phyloP scores from a whole-genome alignment of 2,113 vertebrate genomes.

The Limanda limanda region DNA sequence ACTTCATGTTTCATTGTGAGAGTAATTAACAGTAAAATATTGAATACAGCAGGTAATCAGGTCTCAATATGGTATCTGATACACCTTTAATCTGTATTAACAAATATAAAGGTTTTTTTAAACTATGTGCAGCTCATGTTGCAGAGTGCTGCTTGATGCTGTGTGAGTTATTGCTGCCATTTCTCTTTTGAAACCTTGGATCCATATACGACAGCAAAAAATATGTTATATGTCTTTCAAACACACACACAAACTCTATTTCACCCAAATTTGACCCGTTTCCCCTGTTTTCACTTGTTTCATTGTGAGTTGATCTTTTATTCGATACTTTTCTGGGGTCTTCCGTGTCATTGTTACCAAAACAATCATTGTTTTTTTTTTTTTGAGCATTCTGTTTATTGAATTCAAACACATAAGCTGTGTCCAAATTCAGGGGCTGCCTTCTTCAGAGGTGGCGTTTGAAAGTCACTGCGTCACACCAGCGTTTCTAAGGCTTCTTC shows the following conservation, averaged over 20 bases:
- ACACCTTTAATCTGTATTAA: background rate
- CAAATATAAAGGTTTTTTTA: conserved; percentile 18
- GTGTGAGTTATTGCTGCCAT: conserved; percentile 5
- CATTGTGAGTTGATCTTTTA: conserved; percentile 18
- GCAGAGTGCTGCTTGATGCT: background rate
- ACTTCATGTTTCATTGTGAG: background rate
- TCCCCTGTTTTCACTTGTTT: background rate
- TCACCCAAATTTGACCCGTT: background rate
- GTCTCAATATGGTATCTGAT: background rate
- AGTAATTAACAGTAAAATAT: background rate
- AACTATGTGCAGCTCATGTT: background rate
- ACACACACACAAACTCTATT: background rate
- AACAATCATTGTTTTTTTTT: too few relatives aligned
- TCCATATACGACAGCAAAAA: background rate
- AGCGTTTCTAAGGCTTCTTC: too few relatives aligned
- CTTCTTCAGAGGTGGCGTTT: background rate
- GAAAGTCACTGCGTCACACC: too few relatives aligned
- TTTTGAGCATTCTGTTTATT: conserved; percentile 6
- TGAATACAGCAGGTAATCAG: background rate
- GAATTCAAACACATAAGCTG: background rate
- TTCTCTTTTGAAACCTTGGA: background rate
- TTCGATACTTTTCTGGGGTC: conserved; percentile 1
- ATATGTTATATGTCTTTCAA: background rate
- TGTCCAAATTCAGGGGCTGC: background rate
- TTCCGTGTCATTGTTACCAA: background rate